Conservation (phyloP, 2,797 vertebrate species). For the Myiothlypis coronata region DNA sequence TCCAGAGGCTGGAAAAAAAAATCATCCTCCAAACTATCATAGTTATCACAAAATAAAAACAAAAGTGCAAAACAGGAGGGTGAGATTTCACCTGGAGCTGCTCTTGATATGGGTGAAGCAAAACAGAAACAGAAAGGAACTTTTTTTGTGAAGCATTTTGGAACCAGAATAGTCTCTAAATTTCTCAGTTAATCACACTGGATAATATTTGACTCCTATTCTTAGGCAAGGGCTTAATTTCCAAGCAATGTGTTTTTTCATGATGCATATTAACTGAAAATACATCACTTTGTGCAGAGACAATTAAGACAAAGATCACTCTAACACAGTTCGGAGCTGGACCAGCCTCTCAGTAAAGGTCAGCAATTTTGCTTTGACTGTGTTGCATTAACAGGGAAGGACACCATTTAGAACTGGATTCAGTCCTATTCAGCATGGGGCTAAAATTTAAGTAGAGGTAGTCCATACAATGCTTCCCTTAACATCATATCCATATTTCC, state of each 20-base stretch:
- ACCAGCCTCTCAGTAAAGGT: neutral
- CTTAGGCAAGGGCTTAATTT: neutral
- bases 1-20: neutral
- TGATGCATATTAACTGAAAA: neutral
- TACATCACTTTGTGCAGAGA: neutral
- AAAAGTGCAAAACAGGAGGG: neutral
- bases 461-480: neutral
- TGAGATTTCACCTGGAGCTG: neutral
- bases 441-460: neutral
- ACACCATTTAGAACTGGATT: neutral
- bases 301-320: neutral
- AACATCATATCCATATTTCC: accelerated
- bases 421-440: neutral
- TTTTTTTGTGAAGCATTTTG: neutral
- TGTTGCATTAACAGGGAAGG: neutral
- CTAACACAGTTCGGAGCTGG: neutral
- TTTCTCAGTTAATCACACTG: neutral
- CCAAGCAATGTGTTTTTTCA: neutral
- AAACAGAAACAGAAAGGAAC: neutral
- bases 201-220: neutral
- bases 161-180: neutral
- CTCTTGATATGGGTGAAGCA: neutral
- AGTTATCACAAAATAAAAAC: neutral
- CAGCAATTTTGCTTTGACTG: neutral
- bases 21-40: neutral